phyloP scores from a whole-genome alignment of 2,888 invertebrate genomes.

The Drosophila picticornis region DNA sequence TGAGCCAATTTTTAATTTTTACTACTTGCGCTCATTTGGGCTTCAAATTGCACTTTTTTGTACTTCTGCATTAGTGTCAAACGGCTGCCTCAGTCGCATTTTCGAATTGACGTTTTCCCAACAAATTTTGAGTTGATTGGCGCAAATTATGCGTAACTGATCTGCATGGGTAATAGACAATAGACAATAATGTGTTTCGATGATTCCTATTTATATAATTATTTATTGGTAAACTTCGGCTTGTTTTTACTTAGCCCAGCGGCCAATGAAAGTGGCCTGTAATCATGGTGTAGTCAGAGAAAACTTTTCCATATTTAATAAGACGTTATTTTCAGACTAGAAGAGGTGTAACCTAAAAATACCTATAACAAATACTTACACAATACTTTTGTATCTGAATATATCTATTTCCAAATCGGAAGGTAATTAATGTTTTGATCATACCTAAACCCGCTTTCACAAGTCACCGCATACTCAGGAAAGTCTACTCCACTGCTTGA shows the following conservation, averaged over 20 bases:
- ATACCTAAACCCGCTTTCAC: too few relatives aligned
- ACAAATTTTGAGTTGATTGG: neutral
- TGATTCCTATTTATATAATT: neutral
- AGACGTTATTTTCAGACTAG: neutral
- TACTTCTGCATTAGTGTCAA: neutral
- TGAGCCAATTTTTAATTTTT: neutral
- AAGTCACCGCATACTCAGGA: neutral
- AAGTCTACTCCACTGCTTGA: neutral
- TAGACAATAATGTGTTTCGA: neutral
- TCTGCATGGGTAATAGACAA: neutral
- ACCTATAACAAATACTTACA: neutral
- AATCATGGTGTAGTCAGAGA: neutral
- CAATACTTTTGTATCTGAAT: neutral
- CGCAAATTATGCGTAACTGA: neutral
- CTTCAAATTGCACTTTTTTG: neutral
- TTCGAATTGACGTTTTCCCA: neutral
- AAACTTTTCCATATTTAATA: neutral
- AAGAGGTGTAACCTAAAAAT: neutral
- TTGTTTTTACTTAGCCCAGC: neutral
- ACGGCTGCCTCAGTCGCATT: neutral
- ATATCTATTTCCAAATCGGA: neutral
- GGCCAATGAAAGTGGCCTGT: neutral
- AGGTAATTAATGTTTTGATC: neutral
- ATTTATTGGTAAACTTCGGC: neutral
- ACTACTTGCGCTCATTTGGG: neutral